Percentiles rank a stretch among this genome's conserved stretches.
Conservation (phyloP, 2,113 vertebrate genomes). For the Colius striatus region DNA sequence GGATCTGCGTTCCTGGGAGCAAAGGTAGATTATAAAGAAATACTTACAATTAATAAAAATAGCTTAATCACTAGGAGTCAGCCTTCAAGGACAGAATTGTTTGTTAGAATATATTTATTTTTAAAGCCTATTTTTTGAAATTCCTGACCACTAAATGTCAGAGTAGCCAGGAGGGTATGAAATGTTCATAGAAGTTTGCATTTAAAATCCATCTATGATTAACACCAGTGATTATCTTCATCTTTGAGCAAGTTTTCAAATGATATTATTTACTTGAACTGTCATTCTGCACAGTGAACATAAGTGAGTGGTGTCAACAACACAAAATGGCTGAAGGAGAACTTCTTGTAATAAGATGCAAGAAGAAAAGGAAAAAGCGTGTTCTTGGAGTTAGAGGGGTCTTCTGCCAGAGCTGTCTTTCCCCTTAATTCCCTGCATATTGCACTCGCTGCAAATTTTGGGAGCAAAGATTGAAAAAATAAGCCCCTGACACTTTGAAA, state of each 20-base stretch:
- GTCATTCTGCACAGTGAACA: background rate
- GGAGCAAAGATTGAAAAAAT: conserved; percentile 73
- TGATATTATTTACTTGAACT: conserved; percentile 4
- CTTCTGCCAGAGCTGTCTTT: conserved; percentile 59
- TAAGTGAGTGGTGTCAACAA: background rate
- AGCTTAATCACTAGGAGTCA: conserved; percentile 32
- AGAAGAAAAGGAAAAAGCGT: background rate
- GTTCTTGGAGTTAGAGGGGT: background rate
- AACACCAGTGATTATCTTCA: background rate
- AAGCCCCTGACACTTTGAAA: conserved; percentile 79
- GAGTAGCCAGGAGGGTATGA: background rate
- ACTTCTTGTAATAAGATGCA: background rate
- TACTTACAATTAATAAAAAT: conserved; percentile 67
- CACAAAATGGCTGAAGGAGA: conserved; percentile 45
- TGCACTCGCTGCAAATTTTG: conserved; percentile 74
- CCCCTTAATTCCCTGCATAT: conserved; percentile 69
- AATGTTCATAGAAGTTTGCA: background rate
- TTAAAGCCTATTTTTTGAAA: background rate
- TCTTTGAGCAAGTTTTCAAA: background rate
- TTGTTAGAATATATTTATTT: background rate
- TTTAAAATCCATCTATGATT: background rate
- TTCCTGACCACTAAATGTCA: background rate
- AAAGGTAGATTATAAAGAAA: background rate
- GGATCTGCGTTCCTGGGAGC: conserved; percentile 68
- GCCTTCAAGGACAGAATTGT: conserved; percentile 6